Evolutionary conservation across 2,888 invertebrate genomes (phyloP), one percentile per base, ranked within the genome.

Genomic region (Xestia sexstrigata): DNA sequence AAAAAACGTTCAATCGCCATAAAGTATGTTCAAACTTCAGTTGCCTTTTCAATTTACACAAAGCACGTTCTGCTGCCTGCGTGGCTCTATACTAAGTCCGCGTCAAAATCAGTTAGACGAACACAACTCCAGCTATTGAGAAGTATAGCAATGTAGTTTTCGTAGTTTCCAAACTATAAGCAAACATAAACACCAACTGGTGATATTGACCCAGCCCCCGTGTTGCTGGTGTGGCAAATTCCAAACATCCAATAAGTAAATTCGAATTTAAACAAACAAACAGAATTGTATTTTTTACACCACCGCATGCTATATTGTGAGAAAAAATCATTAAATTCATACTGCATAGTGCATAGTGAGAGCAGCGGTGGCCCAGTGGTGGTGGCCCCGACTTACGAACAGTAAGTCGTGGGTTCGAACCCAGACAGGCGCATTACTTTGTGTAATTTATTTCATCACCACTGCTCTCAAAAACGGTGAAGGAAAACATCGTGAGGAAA

Each of bases 261-360:
- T 39, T 39, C 6, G 39, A 5, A 39, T 39, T 39, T n/a, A n/a
- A n/a, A n/a, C n/a, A n/a, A n/a, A n/a, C n/a, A n/a, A n/a, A n/a
- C n/a, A n/a, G n/a, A n/a, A n/a, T n/a, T n/a, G n/a, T n/a, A n/a
- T 35, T 45, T 45, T 45, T 17, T 96, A 92, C 96, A 96, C 96
- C 96, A 93, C 96, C 96, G 93, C 96, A 96, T 96, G 95, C 94
- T 93, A 84, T 96, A 91, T 96, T n/a, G n/a, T n/a, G n/a, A n/a
- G n/a, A n/a, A n/a, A n/a, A n/a, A n/a, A n/a, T n/a, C n/a, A n/a
- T n/a, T n/a, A n/a, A n/a, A n/a, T n/a, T n/a, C n/a, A n/a, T n/a
- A n/a, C n/a, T n/a, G n/a, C n/a, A n/a, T n/a, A n/a, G n/a, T n/a
- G n/a, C n/a, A n/a, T n/a, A n/a, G n/a, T n/a, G n/a, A n/a, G n/a